A percentile compares a stretch with the other conserved stretches of the same genome.
phyloP scores from a whole-genome alignment of 2,113 vertebrate species.

The Garra rufa region DNA sequence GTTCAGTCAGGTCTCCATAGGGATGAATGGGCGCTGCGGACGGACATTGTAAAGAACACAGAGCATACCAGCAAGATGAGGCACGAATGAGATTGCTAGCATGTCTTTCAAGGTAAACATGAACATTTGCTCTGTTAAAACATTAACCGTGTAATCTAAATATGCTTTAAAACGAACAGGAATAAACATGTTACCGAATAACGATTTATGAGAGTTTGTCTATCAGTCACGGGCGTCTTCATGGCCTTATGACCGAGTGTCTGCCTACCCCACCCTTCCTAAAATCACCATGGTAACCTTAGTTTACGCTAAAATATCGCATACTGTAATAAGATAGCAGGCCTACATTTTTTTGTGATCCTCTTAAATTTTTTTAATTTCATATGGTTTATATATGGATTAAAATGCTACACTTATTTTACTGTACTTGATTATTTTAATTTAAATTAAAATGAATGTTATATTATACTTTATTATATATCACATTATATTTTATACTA shows the following conservation, averaged over 20 bases:
- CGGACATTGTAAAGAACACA: too few relatives aligned
- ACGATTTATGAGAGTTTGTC: not conserved
- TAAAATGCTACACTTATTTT: too few relatives aligned
- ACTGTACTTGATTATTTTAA: too few relatives aligned
- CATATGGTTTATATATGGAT: too few relatives aligned
- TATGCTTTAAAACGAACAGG: too few relatives aligned
- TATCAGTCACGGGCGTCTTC: not conserved
- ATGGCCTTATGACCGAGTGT: not conserved
- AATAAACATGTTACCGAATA: too few relatives aligned
- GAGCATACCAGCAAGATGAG: constrained; percentile 59
- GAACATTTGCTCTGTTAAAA: not conserved
- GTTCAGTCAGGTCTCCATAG: not conserved
- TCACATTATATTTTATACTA: too few relatives aligned
- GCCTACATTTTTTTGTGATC: too few relatives aligned
- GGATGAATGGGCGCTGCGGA: not conserved
- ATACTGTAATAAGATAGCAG: too few relatives aligned
- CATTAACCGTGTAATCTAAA: not conserved
- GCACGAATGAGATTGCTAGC: constrained; percentile 68
- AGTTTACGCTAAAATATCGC: not conserved
- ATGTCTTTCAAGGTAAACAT: constrained; percentile 81
- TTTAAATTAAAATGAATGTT: too few relatives aligned
- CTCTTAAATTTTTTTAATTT: too few relatives aligned
- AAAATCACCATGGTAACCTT: not conserved
- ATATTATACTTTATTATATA: too few relatives aligned
- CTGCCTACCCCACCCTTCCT: not conserved